Evolutionary conservation across 2,888 invertebrate genomes (phyloP), one percentile per base, ranked within the genome.

Genomic region (Tortricodes alternella): DNA sequence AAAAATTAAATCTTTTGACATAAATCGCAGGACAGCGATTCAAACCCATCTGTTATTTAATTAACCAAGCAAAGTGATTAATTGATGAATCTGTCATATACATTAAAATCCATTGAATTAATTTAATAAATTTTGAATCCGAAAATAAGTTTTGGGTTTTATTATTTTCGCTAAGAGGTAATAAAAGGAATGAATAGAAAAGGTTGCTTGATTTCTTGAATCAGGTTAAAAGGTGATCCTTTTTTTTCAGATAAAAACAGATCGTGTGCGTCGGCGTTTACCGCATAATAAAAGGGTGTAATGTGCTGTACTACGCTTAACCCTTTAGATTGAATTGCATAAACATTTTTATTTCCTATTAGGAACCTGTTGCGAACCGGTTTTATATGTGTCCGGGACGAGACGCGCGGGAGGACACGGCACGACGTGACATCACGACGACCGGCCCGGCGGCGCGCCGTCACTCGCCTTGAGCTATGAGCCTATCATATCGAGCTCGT

Each of bases 241-340:
- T n/a, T n/a, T n/a, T 44, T 29, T 37, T 32, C 37, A 23, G 27
- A 44, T 11, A 27, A 50, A 44, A 44, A 50, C 44, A 50, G 50
- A 37, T 49, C 43, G 44, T 43, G 11, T 43, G 32, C 16, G 49
- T 23, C 23, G 39, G 21, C 39, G 15, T 39, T 37, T n/a, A 49
- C 29, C 49, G 23, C 15, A n/a, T 35, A 32, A 23, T 43, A 56
- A 50, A 50, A 44, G 56, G 44, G 27, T 49, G 35, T 55, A 49
- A 56, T 50, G 43, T 29, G 55, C 19, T 43, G 24, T 21, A 38
- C 35, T 37, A 29, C 9, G n/a, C 21, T 53, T 34, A 53, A 53
- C 15, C 41, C 55, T 48, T 48, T 50, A 44, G 43, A 19, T 32
- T 16, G 15, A 32, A 56, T 56, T 50, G 56, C 15, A 49, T 27